Conservation (phyloP, 30 jellyfish, hydroid and myxozoan genomes). For the Turritopsis dohrnii region DNA sequence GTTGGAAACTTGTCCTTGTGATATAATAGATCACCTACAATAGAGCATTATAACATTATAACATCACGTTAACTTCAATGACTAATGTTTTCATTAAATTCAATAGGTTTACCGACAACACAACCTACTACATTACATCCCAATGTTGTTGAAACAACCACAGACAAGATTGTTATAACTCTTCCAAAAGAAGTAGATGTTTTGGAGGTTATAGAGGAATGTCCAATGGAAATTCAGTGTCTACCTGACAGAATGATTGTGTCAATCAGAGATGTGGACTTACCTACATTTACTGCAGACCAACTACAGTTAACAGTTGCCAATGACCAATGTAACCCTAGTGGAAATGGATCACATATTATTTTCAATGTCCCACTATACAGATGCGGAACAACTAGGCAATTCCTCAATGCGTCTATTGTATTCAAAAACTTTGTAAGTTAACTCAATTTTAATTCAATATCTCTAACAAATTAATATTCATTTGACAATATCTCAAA, state of each 20-base stretch:
- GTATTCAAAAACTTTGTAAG: constrained; percentile 55
- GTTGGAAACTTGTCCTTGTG: too few species aligned
- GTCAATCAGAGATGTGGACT: constrained; percentile 16
- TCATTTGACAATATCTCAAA: too few species aligned
- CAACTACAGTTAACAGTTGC: constrained; percentile 20
- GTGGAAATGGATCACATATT: constrained; percentile 44
- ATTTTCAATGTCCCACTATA: constrained; percentile 40
- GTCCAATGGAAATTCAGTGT: constrained; percentile 59
- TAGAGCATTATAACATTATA: too few species aligned
- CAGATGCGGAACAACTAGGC: constrained; percentile 68
- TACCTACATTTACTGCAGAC: constrained; percentile 28
- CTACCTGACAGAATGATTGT: constrained; percentile 30
- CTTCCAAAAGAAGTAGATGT: neutral
- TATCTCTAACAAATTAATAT: too few species aligned
- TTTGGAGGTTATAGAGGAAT: constrained; percentile 41
- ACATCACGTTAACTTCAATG: too few species aligned
- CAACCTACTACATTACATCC: neutral
- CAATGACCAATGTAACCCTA: constrained; percentile 29
- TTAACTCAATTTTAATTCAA: too few species aligned
- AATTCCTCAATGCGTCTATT: constrained; percentile 42
- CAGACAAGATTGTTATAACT: neutral
- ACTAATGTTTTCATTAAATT: neutral
- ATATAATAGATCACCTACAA: too few species aligned
- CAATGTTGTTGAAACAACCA: neutral
- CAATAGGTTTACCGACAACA: neutral